Conservation (phyloP, 2,113 vertebrate species). For the Gulo gulo region DNA sequence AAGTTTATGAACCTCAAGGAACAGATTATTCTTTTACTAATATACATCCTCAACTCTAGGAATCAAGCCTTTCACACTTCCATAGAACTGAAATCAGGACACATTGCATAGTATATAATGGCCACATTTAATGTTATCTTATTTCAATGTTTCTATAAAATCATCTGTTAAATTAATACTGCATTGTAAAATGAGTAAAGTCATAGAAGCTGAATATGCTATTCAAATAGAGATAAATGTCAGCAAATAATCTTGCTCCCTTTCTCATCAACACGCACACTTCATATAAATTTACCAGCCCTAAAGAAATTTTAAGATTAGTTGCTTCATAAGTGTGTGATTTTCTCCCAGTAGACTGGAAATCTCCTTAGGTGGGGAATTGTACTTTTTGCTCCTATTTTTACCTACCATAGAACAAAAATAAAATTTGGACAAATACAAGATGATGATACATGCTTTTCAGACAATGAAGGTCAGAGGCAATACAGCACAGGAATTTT, state of each 20-base stretch:
- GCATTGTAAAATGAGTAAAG: background rate
- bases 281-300: background rate
- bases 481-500: background rate
- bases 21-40: background rate
- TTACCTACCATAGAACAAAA: background rate
- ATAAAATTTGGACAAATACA: background rate
- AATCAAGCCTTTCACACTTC: background rate
- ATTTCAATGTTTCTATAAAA: background rate
- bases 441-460: background rate
- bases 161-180: slow-evolving; percentile 11
- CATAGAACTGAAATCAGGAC: background rate
- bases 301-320: background rate
- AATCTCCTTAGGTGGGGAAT: background rate
- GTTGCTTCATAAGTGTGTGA: background rate
- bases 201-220: background rate
- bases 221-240: background rate
- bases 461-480: background rate
- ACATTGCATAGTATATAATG: background rate
- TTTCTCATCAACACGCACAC: background rate
- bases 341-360: background rate
- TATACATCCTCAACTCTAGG: background rate
- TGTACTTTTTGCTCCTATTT: background rate
- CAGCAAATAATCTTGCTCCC: background rate
- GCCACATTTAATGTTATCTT: background rate
- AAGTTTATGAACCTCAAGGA: background rate